These are phyloP conservation scores for Falco naumanni DNA, from an alignment of 2,797 vertebrate species.

Conservation along the genomic window DNA sequence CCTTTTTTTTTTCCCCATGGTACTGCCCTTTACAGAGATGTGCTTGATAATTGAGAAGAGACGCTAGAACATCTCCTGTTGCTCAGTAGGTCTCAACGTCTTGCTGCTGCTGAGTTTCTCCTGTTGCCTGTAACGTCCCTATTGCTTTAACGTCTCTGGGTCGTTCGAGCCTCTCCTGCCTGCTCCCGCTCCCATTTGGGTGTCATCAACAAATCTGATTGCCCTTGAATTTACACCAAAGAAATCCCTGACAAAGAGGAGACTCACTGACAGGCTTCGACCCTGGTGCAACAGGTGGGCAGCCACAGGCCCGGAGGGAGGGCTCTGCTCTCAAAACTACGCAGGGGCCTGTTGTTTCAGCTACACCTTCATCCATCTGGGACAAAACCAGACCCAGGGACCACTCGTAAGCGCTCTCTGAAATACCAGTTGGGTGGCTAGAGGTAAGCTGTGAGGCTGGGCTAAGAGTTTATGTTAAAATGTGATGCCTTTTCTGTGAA, in stretches of 20 bases:
- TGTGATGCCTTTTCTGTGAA: neutral
- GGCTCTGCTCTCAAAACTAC: accelerated
- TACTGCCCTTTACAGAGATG: neutral
- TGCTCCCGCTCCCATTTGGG: neutral
- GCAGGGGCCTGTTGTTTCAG: accelerated
- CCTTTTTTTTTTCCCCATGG: neutral
- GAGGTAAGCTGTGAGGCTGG: accelerated
- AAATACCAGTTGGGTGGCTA: neutral
- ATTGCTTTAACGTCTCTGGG: neutral
- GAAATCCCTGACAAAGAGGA: neutral
- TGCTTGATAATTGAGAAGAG: neutral
- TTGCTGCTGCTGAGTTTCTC: neutral
- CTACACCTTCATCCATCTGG: neutral
- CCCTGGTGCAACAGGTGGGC: neutral
- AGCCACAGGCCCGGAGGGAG: too few species aligned
- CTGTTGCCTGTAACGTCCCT: neutral
- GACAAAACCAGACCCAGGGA: neutral
- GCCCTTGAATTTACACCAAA: neutral
- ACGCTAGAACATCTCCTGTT: neutral
- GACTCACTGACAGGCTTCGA: accelerated
- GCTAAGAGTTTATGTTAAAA: neutral
- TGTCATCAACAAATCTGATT: neutral
- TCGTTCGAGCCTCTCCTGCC: neutral
- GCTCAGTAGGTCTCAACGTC: neutral
- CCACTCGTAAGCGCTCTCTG: neutral